phyloP scores from a whole-genome alignment of 2,888 invertebrate species.

The Ornithoptera priamus region DNA sequence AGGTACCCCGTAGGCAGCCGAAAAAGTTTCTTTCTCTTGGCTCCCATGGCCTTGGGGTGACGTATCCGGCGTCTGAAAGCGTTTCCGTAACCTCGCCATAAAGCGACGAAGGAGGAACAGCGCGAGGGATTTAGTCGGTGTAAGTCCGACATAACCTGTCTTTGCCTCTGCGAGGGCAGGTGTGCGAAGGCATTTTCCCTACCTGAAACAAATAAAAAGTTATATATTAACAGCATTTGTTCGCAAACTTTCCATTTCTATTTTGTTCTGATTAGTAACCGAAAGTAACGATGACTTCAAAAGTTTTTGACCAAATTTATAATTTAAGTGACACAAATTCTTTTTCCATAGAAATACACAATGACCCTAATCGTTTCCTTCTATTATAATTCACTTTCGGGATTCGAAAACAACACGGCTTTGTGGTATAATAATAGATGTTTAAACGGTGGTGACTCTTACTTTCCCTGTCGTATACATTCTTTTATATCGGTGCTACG shows the following conservation, averaged over 20 bases:
- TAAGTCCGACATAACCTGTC: too few relatives aligned
- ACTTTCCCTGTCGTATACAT: constrained; percentile 18
- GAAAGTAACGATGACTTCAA: background rate
- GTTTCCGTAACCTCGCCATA: too few relatives aligned
- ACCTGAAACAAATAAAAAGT: too few relatives aligned
- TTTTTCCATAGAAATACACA: constrained; percentile 7
- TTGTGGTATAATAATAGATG: constrained; percentile 10
- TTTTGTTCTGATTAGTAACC: background rate
- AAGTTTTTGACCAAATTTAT: constrained; percentile 2
- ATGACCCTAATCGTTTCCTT: constrained; percentile 25
- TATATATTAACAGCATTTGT: background rate
- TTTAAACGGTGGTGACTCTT: constrained; percentile 8
- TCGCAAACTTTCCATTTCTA: background rate
- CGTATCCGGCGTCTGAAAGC: too few relatives aligned
- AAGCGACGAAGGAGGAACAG: too few relatives aligned
- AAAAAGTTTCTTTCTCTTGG: too few relatives aligned
- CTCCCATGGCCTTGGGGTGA: too few relatives aligned
- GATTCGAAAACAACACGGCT: background rate
- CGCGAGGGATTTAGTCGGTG: too few relatives aligned
- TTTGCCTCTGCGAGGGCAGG: too few relatives aligned
- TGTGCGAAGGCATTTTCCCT: too few relatives aligned
- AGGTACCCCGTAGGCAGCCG: too few relatives aligned
- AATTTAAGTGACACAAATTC: constrained; percentile 9
- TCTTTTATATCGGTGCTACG: background rate
- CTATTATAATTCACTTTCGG: constrained; percentile 15